phyloP scores from a whole-genome alignment of 2,888 invertebrate species.

The Callyntrura sp. region DNA sequence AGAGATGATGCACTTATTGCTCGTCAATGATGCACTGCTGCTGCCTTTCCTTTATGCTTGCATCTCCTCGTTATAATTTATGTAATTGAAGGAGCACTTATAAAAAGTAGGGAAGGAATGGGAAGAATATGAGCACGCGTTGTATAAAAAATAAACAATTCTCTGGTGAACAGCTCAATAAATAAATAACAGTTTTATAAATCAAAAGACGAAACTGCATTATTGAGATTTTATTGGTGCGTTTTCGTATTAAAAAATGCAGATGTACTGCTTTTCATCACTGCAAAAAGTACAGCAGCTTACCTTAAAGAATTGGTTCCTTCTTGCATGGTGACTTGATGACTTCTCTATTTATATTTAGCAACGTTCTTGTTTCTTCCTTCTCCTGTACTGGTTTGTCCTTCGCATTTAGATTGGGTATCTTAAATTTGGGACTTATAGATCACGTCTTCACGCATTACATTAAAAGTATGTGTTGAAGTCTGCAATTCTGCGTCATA shows the following conservation, averaged over 20 bases:
- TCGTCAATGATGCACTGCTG: constrained; percentile 12
- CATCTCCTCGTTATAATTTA: too few species aligned
- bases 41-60: not conserved
- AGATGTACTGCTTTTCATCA: too few species aligned
- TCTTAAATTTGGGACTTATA: not conserved
- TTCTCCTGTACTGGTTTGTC: not conserved
- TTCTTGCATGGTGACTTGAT: constrained; percentile 71
- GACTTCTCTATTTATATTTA: constrained; percentile 29
- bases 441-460: constrained; percentile 27
- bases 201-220: constrained; percentile 7
- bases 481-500: constrained; percentile 9
- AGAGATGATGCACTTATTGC: constrained; percentile 44
- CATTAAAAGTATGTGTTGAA: not conserved
- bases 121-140: constrained; percentile 1
- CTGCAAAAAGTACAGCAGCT: constrained; percentile 21
- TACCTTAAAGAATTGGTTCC: constrained; percentile 76
- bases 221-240: not conserved
- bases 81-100: too few species aligned
- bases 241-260: not conserved
- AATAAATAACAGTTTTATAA: constrained; percentile 4
- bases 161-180: constrained; percentile 1
- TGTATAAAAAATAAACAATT: not conserved
- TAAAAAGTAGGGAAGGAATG: too few species aligned
- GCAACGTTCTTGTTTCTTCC: not conserved
- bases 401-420: not conserved